Conservation (phyloP, 2,888 invertebrate species). For the Microplitis manilae region DNA sequence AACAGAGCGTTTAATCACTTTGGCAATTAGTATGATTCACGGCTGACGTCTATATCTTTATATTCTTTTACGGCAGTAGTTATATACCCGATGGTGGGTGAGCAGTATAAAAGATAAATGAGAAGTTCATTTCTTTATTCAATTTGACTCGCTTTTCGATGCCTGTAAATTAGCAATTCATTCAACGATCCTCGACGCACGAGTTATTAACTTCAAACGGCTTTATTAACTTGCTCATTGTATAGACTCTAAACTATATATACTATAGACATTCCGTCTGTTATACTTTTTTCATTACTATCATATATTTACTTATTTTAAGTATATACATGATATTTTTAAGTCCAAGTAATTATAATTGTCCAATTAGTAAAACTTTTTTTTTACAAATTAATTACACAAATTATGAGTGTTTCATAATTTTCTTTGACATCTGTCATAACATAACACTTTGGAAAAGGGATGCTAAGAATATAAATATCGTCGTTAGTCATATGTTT, state of each 20-base stretch:
- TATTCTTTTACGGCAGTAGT: conserved; percentile 1
- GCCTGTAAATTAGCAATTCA: conserved; percentile 57
- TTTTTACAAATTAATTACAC: no score
- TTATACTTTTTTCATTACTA: background rate
- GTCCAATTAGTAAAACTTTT: no score
- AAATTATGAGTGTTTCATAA: no score
- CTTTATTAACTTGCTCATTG: conserved; percentile 21
- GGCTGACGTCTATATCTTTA: conserved; percentile 61
- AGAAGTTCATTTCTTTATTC: conserved; percentile 58
- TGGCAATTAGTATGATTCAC: conserved; percentile 68
- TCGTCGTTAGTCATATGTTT: no score
- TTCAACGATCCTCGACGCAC: conserved; percentile 40
- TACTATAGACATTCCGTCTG: background rate
- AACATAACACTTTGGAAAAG: no score
- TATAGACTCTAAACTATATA: background rate
- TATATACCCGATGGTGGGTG: background rate
- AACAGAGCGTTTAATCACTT: conserved; percentile 66
- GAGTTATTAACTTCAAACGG: conserved; percentile 34
- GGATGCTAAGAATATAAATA: no score
- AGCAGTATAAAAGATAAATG: background rate
- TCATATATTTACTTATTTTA: background rate
- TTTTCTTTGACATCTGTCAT: no score
- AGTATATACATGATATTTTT: no score
- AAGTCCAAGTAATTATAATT: no score
- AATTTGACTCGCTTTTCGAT: conserved; percentile 57